phyloP scores from a whole-genome alignment of 2,888 invertebrate genomes.

The Cantharis rustica region DNA sequence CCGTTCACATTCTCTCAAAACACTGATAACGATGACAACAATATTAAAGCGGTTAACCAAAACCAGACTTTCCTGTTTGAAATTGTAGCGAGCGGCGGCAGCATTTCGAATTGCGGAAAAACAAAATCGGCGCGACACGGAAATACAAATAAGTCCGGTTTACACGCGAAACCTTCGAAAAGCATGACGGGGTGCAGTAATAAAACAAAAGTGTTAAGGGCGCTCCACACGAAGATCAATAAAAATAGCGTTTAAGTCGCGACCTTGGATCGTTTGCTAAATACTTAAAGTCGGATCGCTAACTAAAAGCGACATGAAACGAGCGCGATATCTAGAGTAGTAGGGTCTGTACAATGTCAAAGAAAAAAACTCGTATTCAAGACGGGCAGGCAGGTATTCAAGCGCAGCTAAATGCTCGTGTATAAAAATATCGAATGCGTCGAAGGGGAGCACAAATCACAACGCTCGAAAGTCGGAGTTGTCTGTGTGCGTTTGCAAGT shows the following conservation, averaged over 20 bases:
- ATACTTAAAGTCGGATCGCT: neutral
- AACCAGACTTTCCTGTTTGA: conserved; percentile 12
- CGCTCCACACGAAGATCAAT: neutral
- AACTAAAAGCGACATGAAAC: neutral
- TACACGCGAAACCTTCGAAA: neutral
- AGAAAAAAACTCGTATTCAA: neutral
- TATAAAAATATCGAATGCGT: neutral
- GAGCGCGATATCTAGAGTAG: neutral
- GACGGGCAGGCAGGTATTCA: conserved; percentile 1
- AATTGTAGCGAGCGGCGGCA: neutral
- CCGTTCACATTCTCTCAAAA: conserved; percentile 20
- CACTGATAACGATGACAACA: conserved; percentile 27
- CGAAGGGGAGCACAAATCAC: conserved; percentile 18
- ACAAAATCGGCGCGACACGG: neutral
- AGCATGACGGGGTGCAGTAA: neutral
- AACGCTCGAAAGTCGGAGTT: conserved; percentile 15
- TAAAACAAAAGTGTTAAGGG: neutral
- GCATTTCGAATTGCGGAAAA: neutral
- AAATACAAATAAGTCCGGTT: neutral
- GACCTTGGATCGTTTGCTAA: neutral
- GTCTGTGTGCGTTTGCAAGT: conserved; percentile 38
- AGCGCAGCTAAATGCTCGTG: conserved; percentile 6
- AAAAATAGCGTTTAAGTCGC: neutral
- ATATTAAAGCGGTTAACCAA: conserved; percentile 25
- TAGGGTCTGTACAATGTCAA: neutral